Conservation (phyloP, 2,113 vertebrate genomes). For the Clarias batrachus region DNA sequence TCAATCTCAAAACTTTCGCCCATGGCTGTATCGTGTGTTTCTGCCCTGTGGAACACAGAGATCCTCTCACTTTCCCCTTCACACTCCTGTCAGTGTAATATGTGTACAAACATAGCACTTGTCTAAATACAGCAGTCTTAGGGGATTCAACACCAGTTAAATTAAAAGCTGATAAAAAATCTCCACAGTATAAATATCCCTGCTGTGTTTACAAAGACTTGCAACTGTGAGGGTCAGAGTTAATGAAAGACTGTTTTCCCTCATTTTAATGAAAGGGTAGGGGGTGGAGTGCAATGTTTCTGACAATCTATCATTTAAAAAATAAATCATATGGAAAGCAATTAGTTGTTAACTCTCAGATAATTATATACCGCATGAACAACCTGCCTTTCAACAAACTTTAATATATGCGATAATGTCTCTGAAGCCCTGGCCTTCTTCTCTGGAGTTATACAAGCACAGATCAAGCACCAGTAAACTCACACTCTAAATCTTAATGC, state of each 20-base stretch:
- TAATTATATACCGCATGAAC: conserved; percentile 28
- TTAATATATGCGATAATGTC: neutral
- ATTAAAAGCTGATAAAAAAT: conserved; percentile 36
- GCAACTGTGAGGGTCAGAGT: conserved; percentile 29
- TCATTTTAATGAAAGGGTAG: conserved; percentile 44
- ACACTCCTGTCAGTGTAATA: conserved; percentile 19
- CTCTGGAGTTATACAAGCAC: conserved; percentile 7
- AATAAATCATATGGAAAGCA: conserved; percentile 44
- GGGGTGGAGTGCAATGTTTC: conserved; percentile 8
- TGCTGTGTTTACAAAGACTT: conserved; percentile 33
- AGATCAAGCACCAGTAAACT: neutral
- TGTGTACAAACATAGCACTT: conserved; percentile 18
- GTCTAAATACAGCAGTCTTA: conserved; percentile 23
- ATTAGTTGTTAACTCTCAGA: conserved; percentile 34
- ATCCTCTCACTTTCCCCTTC: neutral
- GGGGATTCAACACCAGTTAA: conserved; percentile 19
- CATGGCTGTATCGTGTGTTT: neutral
- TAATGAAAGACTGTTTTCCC: conserved; percentile 47
- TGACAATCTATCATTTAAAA: conserved; percentile 30
- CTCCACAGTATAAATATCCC: conserved; percentile 27
- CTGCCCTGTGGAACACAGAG: neutral
- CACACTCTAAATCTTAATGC: neutral
- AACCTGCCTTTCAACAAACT: neutral
- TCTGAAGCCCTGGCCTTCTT: conserved; percentile 7
- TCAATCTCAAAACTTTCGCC: no score